Evolutionary conservation across 2,113 vertebrate genomes (phyloP), one percentile per base, ranked within the genome.

Genomic region (Phocoena phocoena): DNA sequence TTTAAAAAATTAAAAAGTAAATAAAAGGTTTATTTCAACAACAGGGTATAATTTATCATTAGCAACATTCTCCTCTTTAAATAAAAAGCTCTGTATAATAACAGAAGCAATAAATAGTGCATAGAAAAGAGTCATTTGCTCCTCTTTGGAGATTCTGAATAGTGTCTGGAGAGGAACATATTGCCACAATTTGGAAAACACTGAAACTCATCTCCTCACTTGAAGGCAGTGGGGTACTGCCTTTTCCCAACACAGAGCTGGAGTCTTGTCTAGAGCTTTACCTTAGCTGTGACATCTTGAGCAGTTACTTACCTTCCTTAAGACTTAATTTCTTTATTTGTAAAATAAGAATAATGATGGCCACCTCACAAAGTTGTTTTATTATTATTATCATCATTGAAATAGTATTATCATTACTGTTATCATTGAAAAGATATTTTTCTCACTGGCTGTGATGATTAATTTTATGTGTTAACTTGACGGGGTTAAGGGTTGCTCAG

Each of bases 41-140:
- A 77, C 62, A 94, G 38, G 63, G n/a, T 83, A 23, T 67, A 85
- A 95, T 91, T 97, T 95, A 97, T 97, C 93, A 80, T 84, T 90
- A 83, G 58, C 79, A 67, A n/a, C 71, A 81, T 79, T 92, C 55
- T 90, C 68, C 26, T 82, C 25, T 79, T 63, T 50, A 97, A 93
- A 74, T 88, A 85, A 93, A 92, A 95, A 65, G 38, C 53, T 67
- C 81, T 63, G 25, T 44, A 38, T 63, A 83, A 84, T 80, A 95
- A 85, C 10, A 65, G 25, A 5, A 97, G 62, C 53, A 82, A 95
- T 87, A 94, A 87, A 80, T 41, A 44, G 41, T 68, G 2, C 60
- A 77, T 4, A 87, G 70, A 63, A 92, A 15, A 62, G 67, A 96
- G 92, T 83, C 13, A 0, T 88, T 73, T 71, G 44, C 17, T 60